These are phyloP conservation scores for Cheilosia scutellata DNA, from an alignment of 2,888 invertebrate species.

Conservation along the genomic window DNA sequence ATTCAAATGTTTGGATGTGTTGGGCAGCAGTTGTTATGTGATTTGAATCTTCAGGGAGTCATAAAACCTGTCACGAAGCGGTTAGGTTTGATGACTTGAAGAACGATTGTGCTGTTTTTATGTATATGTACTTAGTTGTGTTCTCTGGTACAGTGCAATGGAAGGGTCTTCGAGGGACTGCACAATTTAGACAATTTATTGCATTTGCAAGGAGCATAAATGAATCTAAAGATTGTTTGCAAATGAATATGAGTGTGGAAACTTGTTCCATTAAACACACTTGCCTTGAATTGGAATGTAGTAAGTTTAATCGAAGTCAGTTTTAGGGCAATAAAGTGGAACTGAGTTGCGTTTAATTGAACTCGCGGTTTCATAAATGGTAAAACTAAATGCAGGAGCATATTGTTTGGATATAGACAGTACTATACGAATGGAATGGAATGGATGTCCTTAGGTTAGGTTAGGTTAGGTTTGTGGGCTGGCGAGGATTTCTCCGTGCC, in stretches of 20 bases:
- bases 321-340: too few relatives aligned
- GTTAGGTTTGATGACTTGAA: slow-evolving; percentile 53
- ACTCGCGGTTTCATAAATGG: too few relatives aligned
- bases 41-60: slow-evolving; percentile 32
- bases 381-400: too few relatives aligned
- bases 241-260: neutral
- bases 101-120: slow-evolving; percentile 17
- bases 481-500: too few relatives aligned
- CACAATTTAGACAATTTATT: slow-evolving; percentile 61
- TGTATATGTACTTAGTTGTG: neutral
- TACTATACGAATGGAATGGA: too few relatives aligned
- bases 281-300: neutral
- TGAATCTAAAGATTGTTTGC: slow-evolving; percentile 2
- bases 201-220: slow-evolving; percentile 27
- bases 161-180: slow-evolving; percentile 16
- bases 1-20: slow-evolving; percentile 4
- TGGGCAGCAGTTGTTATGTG: slow-evolving; percentile 8
- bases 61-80: slow-evolving; percentile 66
- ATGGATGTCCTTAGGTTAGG: too few relatives aligned
- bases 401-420: too few relatives aligned
- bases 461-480: too few relatives aligned
- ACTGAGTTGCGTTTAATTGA: too few relatives aligned
- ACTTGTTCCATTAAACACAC: neutral
- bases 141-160: neutral
- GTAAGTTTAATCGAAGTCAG: neutral